A percentile compares a stretch with the other conserved stretches of the same genome.
Conservation (phyloP, 2,888 invertebrate genomes). For the Chrysolina haemoptera region DNA sequence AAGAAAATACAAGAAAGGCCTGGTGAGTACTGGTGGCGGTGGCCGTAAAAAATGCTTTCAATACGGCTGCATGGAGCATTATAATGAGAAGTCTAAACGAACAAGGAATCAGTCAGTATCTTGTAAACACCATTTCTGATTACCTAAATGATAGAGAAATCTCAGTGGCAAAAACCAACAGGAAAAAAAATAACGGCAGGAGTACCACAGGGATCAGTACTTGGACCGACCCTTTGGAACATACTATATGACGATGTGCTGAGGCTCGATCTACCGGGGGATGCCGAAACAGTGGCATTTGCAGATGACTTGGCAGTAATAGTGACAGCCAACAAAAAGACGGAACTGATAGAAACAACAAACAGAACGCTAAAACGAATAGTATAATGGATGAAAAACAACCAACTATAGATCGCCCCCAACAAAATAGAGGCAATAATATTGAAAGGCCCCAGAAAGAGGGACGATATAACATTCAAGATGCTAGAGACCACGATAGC, state of each 20-base stretch:
- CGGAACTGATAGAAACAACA: too few species aligned
- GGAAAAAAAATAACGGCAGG: not conserved
- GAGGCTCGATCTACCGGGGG: not conserved
- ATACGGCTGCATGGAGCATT: not conserved
- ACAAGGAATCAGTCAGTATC: not conserved
- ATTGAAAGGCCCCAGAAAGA: not conserved
- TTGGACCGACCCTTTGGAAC: slow-evolving; percentile 8
- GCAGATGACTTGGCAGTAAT: slow-evolving; percentile 9
- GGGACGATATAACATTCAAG: not conserved
- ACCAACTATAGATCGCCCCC: slow-evolving; percentile 8
- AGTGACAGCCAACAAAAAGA: not conserved
- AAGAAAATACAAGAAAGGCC: not conserved
- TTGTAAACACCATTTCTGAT: not conserved
- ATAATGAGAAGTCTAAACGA: not conserved
- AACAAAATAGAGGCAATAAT: not conserved
- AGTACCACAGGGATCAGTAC: slow-evolving; percentile 16
- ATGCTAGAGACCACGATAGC: not conserved
- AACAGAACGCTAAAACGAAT: not conserved
- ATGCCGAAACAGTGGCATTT: not conserved
- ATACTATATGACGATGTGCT: slow-evolving; percentile 9
- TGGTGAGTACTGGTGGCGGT: not conserved
- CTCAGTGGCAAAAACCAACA: not conserved
- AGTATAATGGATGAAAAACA: not conserved
- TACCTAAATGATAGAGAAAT: not conserved
- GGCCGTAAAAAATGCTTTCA: slow-evolving; percentile 16